Evolutionary conservation across 2,888 invertebrate species (phyloP), one percentile per base, ranked within the genome.

Genomic region (Chymomyza caudatula): DNA sequence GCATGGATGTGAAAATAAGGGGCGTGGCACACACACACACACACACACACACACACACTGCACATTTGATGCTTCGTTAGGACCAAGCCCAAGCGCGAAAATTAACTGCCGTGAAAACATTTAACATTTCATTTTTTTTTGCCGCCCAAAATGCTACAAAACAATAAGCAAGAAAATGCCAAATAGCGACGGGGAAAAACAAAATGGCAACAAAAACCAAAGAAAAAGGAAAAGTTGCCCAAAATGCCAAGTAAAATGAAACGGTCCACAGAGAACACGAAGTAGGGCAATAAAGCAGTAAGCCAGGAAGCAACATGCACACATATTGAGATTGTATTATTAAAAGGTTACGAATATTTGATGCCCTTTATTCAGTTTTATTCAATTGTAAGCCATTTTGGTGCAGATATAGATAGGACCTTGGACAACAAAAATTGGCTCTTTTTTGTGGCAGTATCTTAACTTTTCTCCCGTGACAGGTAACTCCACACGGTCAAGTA

Each of bases 91-190:
- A 8, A 56, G 66, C 60, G 57, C 71, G 63, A 73, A 82, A 76
- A 84, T 84, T 84, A 82, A 82, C 84, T 67, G 76, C 76, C 77
- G 68, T 84, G 74, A 81, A 84, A 78, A 67, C 77, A 84, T 78
- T 81, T 70, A 55, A 59, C 61, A 68, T 69, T 70, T 69, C 51
- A 17, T 23, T 52, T 54, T 54, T 69, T 71, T 73, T 69, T 71
- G 60, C 67, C 57, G 23, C 49, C 58, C 70, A 44, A 65, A 64
- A 61, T 49, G 43, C 60, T 55, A 57, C 71, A 59, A 56, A 62
- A 8, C 22, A 17, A 51, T 59, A 65, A 55, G 17, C 25, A 19
- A 53, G 49, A 29, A 51, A 58, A 44, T 62, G 62, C 60, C 53
- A 53, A 6, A 8, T 15, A 19, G 51, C 3, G 22, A 6, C n/a